Evolutionary conservation across 2,113 vertebrate genomes (phyloP), one percentile per base, ranked within the genome.

Genomic region (Furnarius figulus): DNA sequence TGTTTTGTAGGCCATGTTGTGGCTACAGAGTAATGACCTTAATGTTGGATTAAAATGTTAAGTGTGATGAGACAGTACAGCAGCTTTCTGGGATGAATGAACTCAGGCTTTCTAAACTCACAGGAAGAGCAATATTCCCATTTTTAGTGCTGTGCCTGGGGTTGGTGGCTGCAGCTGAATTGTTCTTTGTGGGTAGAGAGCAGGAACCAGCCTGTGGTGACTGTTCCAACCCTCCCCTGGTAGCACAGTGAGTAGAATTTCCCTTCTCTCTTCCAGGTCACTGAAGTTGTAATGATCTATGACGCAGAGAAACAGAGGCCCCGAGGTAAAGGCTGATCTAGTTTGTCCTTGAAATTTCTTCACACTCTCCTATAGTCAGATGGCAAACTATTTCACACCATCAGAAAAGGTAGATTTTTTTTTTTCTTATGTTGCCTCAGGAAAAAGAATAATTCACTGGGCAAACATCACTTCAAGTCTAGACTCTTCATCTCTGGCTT

Each of bases 211-310:
- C 33, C 52, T 4, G n/a, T 77, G 39, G 68, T 85, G 65, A 31
- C 90, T 95, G 92, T 62, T 76, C 67, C 76, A 53, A 28, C 37
- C 5, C 72, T 95, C 75, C 86, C 81, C 87, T 91, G 90, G 85
- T 24, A 73, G 90, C 96, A 85, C 84, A 37, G 68, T 89, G 71
- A 90, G 85, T 90, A 95, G 94, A 93, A 93, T 97, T 92, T 96
- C 82, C 66, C 44, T 49, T 95, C 85, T 97, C 91, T 96, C 85
- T 98, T 98, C 93, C 98, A 99, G 99, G 99, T 99, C 98, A 99
- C 99, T 94, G 99, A 99, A 98, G 99, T 99, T 98, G 99, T 99
- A 98, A 99, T 99, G 99, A 99, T 99, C 98, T 99, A 99, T 98
- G 99, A 99, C 79, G 99, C 99, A 72, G 99, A 99, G 98, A 99